These are phyloP conservation scores for Drosophila nebulosa DNA, from an alignment of 1,140 invertebrate species.

Conservation along the genomic window DNA sequence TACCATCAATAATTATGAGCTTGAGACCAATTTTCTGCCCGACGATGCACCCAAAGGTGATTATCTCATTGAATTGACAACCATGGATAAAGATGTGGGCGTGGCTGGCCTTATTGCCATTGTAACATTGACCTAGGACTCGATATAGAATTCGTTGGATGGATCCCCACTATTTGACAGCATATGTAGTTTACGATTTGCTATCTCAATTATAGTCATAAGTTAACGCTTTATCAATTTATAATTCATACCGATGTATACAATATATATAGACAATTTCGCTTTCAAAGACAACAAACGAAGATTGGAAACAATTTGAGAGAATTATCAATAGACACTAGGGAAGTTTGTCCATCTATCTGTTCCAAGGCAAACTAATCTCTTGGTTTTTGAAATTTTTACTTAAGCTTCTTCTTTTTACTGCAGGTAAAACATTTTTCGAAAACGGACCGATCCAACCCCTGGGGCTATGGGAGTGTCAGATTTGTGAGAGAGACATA, in stretches of 20 bases:
- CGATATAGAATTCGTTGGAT: constrained; percentile 13
- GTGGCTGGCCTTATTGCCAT: constrained; percentile 40
- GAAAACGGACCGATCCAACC: too few relatives aligned
- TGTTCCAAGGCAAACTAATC: too few relatives aligned
- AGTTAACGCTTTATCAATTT: constrained; percentile 5
- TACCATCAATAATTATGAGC: constrained; percentile 54
- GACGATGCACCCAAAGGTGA: constrained; percentile 59
- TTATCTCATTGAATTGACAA: constrained; percentile 38
- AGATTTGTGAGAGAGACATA: too few relatives aligned
- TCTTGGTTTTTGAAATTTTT: too few relatives aligned
- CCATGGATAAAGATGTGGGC: constrained; percentile 35
- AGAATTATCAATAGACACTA: too few relatives aligned
- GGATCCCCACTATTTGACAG: constrained; percentile 52
- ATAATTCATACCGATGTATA: background rate
- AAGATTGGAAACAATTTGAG: too few relatives aligned
- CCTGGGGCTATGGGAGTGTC: too few relatives aligned
- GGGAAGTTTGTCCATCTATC: too few relatives aligned
- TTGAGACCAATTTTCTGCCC: constrained; percentile 62
- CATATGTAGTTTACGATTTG: constrained; percentile 35
- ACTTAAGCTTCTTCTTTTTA: too few relatives aligned
- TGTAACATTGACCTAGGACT: constrained; percentile 49
- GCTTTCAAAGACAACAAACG: constrained; percentile 55
- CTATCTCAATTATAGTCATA: background rate
- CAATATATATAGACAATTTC: constrained; percentile 44
- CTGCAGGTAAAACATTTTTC: too few relatives aligned